Evolutionary conservation across 2,797 vertebrate genomes (phyloP), one percentile per base, ranked within the genome.

Genomic region (Amphiprion clarkii): DNA sequence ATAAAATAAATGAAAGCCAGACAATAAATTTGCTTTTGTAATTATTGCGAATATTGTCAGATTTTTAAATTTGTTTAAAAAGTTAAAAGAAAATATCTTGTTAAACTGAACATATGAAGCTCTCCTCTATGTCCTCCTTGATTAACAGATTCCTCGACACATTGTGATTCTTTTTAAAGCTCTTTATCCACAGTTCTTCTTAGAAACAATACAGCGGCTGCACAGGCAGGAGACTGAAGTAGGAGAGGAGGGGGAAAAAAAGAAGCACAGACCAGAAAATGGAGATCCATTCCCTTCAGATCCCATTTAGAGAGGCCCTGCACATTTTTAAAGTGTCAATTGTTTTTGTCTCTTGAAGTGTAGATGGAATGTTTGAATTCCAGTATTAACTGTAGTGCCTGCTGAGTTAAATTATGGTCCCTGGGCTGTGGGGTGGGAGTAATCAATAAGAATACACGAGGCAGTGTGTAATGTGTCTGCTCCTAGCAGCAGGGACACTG

Each of bases 401-500:
- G 97, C 98, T 99, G 98, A 94, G 97, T 97, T 97, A 99, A 99
- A 99, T 99, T 97, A 97, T 95, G 96, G 97, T 96, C 94, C 95
- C 94, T 94, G 95, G 96, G 94, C 95, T 94, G 95, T 94, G 93
- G 95, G 96, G 95, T 96, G 95, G 96, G 96, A 96, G 95, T 97
- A 96, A 97, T 99, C 97, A 98, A 98, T 98, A 97, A 96, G 94
- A 95, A 96, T 96, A 96, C 96, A 95, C 95, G 95, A 94, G 95
- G 96, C 95, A 93, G 93, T 95, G 95, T 96, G 96, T 97, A 96
- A 97, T 96, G 96, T 95, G 95, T 94, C 93, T 96, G 96, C 95
- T 96, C 96, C 85, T 95, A 96, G 90, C 96, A 97, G 97, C 96
- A 84, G 95, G 97, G 96, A 95, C 91, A 89, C 95, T 93, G 96